phyloP scores from a whole-genome alignment of 92 coral and sea anemone genomes.

The Paragorgia papillata region DNA sequence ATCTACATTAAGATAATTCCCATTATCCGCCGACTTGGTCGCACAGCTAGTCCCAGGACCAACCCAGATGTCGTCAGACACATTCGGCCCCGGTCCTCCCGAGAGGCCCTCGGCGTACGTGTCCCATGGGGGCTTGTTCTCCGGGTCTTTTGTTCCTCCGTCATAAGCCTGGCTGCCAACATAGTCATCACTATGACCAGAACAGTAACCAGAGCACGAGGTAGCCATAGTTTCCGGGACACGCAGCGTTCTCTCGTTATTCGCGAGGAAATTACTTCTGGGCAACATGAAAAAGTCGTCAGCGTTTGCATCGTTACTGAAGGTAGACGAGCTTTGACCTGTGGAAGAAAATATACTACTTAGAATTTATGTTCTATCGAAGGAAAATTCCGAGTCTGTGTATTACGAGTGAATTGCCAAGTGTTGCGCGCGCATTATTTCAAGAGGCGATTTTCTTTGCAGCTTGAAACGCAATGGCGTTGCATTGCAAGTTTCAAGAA shows the following conservation, averaged over 20 bases:
- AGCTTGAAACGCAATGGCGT: too few species aligned
- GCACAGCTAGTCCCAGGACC: slow-evolving; percentile 23
- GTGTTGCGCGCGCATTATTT: too few species aligned
- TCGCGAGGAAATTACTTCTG: background rate
- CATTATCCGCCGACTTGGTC: background rate
- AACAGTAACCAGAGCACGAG: slow-evolving; percentile 35
- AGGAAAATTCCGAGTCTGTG: too few species aligned
- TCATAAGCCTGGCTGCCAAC: background rate
- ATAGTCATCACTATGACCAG: slow-evolving; percentile 30
- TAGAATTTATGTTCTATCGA: too few species aligned
- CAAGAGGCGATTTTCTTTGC: too few species aligned
- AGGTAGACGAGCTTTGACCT: slow-evolving; percentile 46
- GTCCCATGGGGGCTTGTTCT: slow-evolving; percentile 7
- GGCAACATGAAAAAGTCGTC: slow-evolving; percentile 37
- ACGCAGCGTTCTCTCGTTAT: background rate
- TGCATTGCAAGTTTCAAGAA: too few species aligned
- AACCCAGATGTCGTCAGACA: slow-evolving; percentile 26
- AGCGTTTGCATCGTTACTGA: slow-evolving; percentile 36
- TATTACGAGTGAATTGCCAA: too few species aligned
- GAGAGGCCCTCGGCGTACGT: background rate
- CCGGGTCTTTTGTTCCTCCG: background rate
- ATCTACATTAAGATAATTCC: slow-evolving; percentile 5
- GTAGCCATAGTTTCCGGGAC: slow-evolving; percentile 1
- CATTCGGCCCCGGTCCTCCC: background rate
- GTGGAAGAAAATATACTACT: background rate